Evolutionary conservation across 2,888 invertebrate genomes (phyloP).

Genomic region (Lysandra coridon): DNA sequence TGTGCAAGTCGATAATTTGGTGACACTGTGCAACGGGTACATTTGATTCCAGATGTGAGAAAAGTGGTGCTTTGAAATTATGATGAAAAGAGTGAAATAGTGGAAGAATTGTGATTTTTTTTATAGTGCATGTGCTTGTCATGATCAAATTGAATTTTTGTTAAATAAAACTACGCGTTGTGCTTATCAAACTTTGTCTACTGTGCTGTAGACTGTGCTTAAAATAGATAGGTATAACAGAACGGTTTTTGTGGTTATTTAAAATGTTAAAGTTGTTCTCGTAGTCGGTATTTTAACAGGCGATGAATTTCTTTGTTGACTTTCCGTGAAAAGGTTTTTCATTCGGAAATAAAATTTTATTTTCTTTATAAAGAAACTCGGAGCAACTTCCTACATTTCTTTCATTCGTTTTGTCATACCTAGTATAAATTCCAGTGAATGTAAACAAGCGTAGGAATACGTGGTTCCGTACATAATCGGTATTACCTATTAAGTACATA

Average conservation of each 20-base stretch:
- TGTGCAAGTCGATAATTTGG: slow-evolving; percentile 17
- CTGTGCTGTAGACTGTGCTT: background rate
- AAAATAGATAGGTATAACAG: background rate
- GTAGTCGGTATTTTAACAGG: too few species aligned
- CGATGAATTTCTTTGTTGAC: too few species aligned
- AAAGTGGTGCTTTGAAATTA: background rate
- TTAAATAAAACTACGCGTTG: slow-evolving; percentile 5
- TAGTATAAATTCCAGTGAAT: background rate
- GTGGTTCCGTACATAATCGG: background rate
- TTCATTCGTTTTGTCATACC: background rate
- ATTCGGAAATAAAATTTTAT: background rate
- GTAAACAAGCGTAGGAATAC: background rate
- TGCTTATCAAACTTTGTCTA: background rate
- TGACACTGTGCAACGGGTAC: background rate
- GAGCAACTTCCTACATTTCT: too few species aligned
- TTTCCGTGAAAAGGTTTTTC: background rate
- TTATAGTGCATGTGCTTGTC: background rate
- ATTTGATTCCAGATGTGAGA: background rate
- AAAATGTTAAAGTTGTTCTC: background rate
- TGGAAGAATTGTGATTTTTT: background rate
- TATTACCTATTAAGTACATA: background rate
- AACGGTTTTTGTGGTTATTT: background rate
- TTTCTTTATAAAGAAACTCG: background rate
- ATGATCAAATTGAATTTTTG: background rate
- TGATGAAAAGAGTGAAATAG: background rate